Evolutionary conservation across 2,888 invertebrate species (phyloP).

Genomic region (Eremobia ochroleuca): DNA sequence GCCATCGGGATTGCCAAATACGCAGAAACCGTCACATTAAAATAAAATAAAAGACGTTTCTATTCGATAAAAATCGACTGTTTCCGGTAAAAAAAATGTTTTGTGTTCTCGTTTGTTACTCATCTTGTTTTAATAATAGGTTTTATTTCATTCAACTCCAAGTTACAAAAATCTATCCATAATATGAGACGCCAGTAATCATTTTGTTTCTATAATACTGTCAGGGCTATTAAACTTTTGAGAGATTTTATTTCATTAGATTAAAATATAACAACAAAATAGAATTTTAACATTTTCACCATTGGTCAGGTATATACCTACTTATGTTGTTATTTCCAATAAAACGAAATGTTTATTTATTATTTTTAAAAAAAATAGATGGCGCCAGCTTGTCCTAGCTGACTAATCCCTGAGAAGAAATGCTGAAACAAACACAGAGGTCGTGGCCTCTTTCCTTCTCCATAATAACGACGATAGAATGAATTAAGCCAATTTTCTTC

Average conservation of each 20-base stretch:
- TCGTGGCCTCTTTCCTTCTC: too few relatives aligned
- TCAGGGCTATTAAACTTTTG: constrained; percentile 42
- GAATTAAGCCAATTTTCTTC: not conserved
- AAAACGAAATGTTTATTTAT: too few relatives aligned
- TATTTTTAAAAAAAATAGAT: too few relatives aligned
- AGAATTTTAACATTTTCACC: not conserved
- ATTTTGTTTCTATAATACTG: constrained; percentile 39
- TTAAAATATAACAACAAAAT: not conserved
- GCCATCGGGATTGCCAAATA: constrained; percentile 13
- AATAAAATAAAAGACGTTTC: constrained; percentile 37
- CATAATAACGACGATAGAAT: not conserved
- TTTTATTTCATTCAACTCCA: constrained; percentile 35
- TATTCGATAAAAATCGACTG: constrained; percentile 43
- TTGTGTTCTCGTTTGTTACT: constrained; percentile 24
- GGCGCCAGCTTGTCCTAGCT: too few relatives aligned
- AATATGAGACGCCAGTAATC: constrained; percentile 49
- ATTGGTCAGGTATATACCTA: not conserved
- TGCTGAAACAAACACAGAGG: too few relatives aligned
- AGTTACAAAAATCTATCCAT: too few relatives aligned
- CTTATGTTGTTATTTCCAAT: too few relatives aligned
- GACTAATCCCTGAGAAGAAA: too few relatives aligned
- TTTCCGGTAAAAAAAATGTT: constrained; percentile 24
- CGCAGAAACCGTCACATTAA: constrained; percentile 28
- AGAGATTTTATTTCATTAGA: constrained; percentile 3
- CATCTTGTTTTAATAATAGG: constrained; percentile 32